Evolutionary conservation across 2,888 invertebrate genomes (phyloP).

Genomic region (Drosophila borealis): DNA sequence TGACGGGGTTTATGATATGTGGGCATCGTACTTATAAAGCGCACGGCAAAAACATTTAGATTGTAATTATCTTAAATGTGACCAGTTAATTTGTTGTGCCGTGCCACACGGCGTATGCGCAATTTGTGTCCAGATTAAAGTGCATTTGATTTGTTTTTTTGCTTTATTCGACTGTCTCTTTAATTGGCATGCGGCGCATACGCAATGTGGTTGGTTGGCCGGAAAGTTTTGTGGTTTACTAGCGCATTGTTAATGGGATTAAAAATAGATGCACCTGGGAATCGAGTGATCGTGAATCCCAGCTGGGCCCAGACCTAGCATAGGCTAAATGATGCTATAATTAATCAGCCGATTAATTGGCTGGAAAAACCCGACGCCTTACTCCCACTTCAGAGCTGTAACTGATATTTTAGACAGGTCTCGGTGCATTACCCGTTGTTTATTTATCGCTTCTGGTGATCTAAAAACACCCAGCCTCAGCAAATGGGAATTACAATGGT

Average conservation of each 20-base stretch:
- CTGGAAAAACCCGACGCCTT: constrained; percentile 55
- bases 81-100: constrained; percentile 32
- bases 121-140: constrained; percentile 10
- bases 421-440: constrained; percentile 37
- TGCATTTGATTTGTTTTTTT: constrained; percentile 1
- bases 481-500: constrained; percentile 38
- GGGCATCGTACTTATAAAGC: constrained; percentile 39
- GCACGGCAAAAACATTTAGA: constrained; percentile 40
- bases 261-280: constrained; percentile 26
- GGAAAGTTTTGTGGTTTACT: constrained; percentile 54
- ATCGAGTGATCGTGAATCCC: constrained; percentile 42
- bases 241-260: constrained; percentile 22
- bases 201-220: constrained; percentile 30
- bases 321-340: constrained; percentile 49
- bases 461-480: constrained; percentile 40
- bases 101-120: constrained; percentile 51
- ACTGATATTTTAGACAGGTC: constrained; percentile 26
- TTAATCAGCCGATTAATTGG: constrained; percentile 63
- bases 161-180: constrained; percentile 9
- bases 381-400: constrained; percentile 27
- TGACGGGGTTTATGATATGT: constrained; percentile 36
- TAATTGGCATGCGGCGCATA: constrained; percentile 35
- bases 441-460: constrained; percentile 42
- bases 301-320: constrained; percentile 10
- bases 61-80: constrained; percentile 44